Base-by-base conservation (phyloP, 2,888 invertebrate genomes). In the Thera britannica region DNA sequence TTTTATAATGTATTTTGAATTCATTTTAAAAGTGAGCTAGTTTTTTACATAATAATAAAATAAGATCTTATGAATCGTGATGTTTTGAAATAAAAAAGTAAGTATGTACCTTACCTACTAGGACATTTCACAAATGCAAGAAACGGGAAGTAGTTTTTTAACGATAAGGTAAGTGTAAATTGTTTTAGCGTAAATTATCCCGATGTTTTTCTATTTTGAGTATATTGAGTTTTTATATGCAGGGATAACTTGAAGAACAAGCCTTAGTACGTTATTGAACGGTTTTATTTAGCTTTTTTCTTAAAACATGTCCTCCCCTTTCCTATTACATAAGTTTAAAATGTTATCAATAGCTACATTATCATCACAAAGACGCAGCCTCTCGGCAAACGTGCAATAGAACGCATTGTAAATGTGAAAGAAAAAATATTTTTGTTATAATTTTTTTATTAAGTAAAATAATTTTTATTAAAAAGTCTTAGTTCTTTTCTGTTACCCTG, bases 401-500 rank as follows among this genome's bases (percentile, higher is more conserved):
- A 74, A 65, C 46, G 72, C 72, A 75, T 71, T 70, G 41, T 65
- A 73, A 75, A 72, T 73, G 68, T 71, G 62, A 60, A 71, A 70
- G 41, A 71, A 74, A 63, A 58, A 8, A 61, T 69, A 67, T 65
- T 65, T 65, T 71, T 72, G 72, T 71, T 73, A 68, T 72, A 67
- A 71, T 67, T 71, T 69, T 23, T 71, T 73, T 65, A 46, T 46
- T 46, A 52, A 60, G 66, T 66, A 70, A 70, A 74, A 70, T 75
- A 72, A 73, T 34, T 60, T 71, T 72, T 63, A 67, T 69, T 60
- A 62, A 71, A 73, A 72, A 49, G 3, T 7, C 9, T 23, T 51
- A 41, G n/a, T 0, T 34, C 6, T n/a, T 61, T 61, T 54, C 5
- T 38, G 1, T 38, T 12, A 3, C 6, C 44, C 44, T 46, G 8